phyloP scores from a whole-genome alignment of 2,888 invertebrate genomes.

The Drosophila parthenogenetica region DNA sequence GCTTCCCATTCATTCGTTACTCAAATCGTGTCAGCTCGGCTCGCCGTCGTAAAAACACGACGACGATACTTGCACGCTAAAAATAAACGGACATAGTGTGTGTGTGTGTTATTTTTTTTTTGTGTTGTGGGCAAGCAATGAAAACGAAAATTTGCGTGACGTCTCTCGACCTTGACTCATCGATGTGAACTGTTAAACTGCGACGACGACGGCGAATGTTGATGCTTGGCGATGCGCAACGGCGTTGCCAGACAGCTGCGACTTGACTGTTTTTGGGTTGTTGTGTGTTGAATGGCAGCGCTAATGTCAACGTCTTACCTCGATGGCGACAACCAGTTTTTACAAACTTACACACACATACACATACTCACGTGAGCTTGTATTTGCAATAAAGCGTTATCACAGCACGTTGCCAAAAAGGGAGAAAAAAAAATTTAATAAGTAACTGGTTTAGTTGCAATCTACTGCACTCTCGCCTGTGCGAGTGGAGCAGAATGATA shows the following conservation, averaged over 20 bases:
- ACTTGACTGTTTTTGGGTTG: constrained; percentile 24
- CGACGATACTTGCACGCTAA: constrained; percentile 52
- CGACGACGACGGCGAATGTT: constrained; percentile 55
- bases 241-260: constrained; percentile 61
- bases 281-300: constrained; percentile 50
- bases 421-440: constrained; percentile 19
- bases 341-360: constrained; percentile 23
- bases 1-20: constrained; percentile 57
- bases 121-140: constrained; percentile 76
- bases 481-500: constrained; percentile 28
- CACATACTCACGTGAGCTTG: constrained; percentile 2
- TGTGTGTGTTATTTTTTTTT: constrained; percentile 9
- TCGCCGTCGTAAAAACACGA: constrained; percentile 34
- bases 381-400: constrained; percentile 52
- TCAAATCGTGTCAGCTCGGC: constrained; percentile 39
- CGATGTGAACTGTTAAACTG: constrained; percentile 85
- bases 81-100: constrained; percentile 63
- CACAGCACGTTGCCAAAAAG: constrained; percentile 50
- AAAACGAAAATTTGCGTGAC: constrained; percentile 84
- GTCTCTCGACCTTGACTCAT: constrained; percentile 85
- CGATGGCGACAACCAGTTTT: constrained; percentile 60
- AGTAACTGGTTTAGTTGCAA: constrained; percentile 46
- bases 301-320: constrained; percentile 59
- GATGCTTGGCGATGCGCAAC: constrained; percentile 48
- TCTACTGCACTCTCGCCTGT: constrained; percentile 2